Conservation (phyloP, 2,888 invertebrate species). For the Exocentrus adspersus region DNA sequence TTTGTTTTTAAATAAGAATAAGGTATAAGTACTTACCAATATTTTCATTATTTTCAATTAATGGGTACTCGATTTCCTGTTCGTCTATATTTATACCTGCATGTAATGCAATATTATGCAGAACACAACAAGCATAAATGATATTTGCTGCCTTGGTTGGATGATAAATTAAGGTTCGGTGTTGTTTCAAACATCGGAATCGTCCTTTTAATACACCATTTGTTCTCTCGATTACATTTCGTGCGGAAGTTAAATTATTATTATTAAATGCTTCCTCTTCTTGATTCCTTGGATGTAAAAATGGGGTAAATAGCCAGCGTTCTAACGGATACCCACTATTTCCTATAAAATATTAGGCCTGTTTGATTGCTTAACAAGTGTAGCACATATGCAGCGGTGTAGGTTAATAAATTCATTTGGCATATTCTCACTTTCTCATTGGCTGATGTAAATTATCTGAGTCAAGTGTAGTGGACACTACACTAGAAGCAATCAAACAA, state of each 20-base stretch:
- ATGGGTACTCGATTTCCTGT: background rate
- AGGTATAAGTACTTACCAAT: background rate
- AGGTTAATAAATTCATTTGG: too few species aligned
- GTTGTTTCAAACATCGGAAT: conserved; percentile 12
- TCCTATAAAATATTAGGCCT: background rate
- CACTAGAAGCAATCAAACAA: too few species aligned
- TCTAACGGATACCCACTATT: background rate
- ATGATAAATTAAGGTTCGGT: conserved; percentile 3
- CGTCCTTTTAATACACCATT: conserved; percentile 18
- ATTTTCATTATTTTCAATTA: background rate
- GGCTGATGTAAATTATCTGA: too few species aligned
- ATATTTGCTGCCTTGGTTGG: conserved; percentile 5
- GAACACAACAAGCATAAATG: conserved; percentile 10
- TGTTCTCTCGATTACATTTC: conserved; percentile 8
- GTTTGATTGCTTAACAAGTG: too few species aligned
- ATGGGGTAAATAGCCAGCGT: background rate
- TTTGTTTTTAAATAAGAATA: background rate
- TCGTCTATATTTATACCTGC: conserved; percentile 1
- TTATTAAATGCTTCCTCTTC: background rate
- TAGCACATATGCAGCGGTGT: too few species aligned
- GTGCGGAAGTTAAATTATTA: background rate
- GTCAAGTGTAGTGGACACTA: too few species aligned
- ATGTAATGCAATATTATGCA: conserved; percentile 1
- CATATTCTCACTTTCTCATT: too few species aligned
- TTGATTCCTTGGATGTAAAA: background rate